These are phyloP conservation scores for Enteromius thamalakanensis DNA, from an alignment of 2,797 vertebrate species.

Conservation along the genomic window DNA sequence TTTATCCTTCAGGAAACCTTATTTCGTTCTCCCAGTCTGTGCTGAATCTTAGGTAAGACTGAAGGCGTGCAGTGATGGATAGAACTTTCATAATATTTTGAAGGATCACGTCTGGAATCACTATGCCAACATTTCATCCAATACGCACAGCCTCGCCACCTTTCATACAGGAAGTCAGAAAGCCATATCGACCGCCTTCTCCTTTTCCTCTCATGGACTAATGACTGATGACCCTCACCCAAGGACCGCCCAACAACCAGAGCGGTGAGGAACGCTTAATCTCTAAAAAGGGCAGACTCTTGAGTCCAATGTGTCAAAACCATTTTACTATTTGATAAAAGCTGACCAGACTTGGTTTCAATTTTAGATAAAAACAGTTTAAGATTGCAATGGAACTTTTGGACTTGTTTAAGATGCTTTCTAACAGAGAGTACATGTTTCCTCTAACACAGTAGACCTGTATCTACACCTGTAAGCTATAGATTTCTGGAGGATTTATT, in stretches of 20 bases:
- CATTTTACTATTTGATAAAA: conserved; percentile 27
- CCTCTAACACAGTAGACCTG: too few species aligned
- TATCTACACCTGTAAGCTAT: too few species aligned
- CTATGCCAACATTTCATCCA: conserved; percentile 18
- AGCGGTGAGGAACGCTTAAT: conserved; percentile 22
- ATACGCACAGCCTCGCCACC: background rate
- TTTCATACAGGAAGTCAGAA: conserved; percentile 29
- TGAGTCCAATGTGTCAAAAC: conserved; percentile 36
- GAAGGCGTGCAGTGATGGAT: conserved; percentile 14
- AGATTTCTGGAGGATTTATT: background rate
- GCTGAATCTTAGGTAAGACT: conserved; percentile 4
- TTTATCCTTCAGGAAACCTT: conserved; percentile 30
- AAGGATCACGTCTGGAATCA: background rate
- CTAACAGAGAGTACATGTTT: background rate
- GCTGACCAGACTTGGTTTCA: background rate
- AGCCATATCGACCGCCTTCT: conserved; percentile 13
- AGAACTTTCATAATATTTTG: conserved; percentile 4
- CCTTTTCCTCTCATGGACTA: conserved; percentile 20
- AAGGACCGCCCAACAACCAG: conserved; percentile 32
- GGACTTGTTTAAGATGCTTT: background rate
- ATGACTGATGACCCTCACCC: conserved; percentile 48
- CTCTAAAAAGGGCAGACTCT: conserved; percentile 22
- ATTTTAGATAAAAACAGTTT: conserved; percentile 15
- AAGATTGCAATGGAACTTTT: background rate
- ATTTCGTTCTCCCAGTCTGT: background rate